phyloP scores from a whole-genome alignment of 2,888 invertebrate species.

The Acanthosoma haemorrhoidale region DNA sequence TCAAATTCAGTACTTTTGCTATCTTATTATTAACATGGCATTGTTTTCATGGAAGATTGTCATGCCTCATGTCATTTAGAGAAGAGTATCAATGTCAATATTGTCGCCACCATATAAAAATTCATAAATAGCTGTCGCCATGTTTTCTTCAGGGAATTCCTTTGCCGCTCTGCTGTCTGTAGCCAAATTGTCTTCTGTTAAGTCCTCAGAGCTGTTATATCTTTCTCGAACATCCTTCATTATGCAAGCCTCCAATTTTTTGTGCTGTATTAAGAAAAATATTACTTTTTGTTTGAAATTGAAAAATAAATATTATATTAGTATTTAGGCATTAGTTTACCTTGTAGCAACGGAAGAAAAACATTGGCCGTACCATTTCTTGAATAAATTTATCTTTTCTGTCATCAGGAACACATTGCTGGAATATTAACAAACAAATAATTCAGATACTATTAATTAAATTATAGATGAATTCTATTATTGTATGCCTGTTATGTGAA shows the following conservation, averaged over 20 bases:
- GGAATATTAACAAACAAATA: conserved; percentile 45
- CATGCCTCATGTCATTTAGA: not conserved
- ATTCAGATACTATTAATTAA: too few relatives aligned
- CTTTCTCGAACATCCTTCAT: conserved; percentile 63
- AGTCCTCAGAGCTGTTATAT: conserved; percentile 36
- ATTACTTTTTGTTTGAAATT: not conserved
- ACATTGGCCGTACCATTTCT: conserved; percentile 62
- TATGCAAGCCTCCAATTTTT: conserved; percentile 64
- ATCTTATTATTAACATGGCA: not conserved
- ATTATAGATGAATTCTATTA: too few relatives aligned
- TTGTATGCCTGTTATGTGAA: too few relatives aligned
- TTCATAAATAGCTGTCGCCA: conserved; percentile 58
- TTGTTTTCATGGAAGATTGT: not conserved
- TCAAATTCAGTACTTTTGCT: not conserved
- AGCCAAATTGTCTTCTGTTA: conserved; percentile 38
- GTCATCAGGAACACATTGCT: conserved; percentile 66
- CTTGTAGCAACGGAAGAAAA: conserved; percentile 69
- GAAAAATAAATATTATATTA: too few relatives aligned
- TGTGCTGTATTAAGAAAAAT: conserved; percentile 50
- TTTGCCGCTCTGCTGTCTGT: conserved; percentile 39
- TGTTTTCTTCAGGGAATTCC: conserved; percentile 47
- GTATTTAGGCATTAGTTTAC: too few relatives aligned
- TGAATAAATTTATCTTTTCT: conserved; percentile 59
- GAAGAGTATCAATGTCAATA: conserved; percentile 51
- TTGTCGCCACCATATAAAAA: conserved; percentile 58